A percentile compares a stretch with the other conserved stretches of the same genome.
phyloP scores from a whole-genome alignment of 2,888 invertebrate species.

The Rotaria sp. region DNA sequence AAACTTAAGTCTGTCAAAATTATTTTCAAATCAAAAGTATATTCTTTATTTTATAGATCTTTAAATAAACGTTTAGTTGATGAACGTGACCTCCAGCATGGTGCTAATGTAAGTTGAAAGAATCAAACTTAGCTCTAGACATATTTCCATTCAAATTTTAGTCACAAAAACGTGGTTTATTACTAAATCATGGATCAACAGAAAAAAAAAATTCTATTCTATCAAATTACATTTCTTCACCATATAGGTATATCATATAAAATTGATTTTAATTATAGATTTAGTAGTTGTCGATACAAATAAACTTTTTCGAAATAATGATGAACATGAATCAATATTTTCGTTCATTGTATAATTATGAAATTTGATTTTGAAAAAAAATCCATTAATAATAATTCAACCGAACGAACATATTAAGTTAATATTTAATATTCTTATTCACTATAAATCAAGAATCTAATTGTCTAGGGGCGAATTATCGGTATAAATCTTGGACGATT shows the following conservation, averaged over 20 bases:
- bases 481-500: no score
- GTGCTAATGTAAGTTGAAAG: background rate
- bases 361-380: no score
- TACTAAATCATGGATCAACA: background rate
- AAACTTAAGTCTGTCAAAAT: conserved; percentile 50
- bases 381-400: no score
- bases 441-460: no score
- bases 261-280: no score
- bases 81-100: conserved; percentile 54
- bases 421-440: no score
- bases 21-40: background rate
- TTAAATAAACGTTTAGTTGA: conserved; percentile 56
- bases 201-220: conserved; percentile 44
- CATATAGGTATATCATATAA: conserved; percentile 2
- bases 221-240: conserved; percentile 43
- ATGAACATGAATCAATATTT: no score
- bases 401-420: no score
- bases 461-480: no score
- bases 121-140: background rate
- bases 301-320: no score
- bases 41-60: conserved; percentile 46
- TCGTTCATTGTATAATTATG: no score
- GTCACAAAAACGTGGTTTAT: background rate
- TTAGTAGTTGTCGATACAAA: no score
- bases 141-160: background rate